Conservation (phyloP, 1,140 invertebrate genomes). For the Contarinia nasturtii region DNA sequence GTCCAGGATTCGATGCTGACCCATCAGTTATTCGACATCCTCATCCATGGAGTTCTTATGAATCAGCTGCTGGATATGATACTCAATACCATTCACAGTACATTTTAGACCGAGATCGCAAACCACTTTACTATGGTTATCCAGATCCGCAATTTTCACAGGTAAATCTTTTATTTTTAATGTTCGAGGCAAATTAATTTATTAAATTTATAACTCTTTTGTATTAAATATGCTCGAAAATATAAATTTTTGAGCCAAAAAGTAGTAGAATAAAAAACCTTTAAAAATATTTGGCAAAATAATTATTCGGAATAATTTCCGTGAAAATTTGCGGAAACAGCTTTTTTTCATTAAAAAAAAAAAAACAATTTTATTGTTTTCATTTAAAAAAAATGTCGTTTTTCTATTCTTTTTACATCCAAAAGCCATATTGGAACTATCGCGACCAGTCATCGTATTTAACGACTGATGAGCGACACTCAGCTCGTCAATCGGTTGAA, state of each 20-base stretch:
- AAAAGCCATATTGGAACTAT: slow-evolving; percentile 21
- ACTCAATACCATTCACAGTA: slow-evolving; percentile 19
- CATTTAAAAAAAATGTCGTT: not conserved
- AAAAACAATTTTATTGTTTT: not conserved
- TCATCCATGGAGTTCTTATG: slow-evolving; percentile 21
- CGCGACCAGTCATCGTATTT: slow-evolving; percentile 19
- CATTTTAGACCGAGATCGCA: slow-evolving; percentile 20
- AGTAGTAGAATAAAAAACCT: no score
- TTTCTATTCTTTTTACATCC: slow-evolving; percentile 7
- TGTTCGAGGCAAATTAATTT: no score
- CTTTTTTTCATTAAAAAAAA: not conserved
- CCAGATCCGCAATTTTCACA: slow-evolving; percentile 21
- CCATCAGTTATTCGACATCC: slow-evolving; percentile 21
- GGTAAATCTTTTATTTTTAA: slow-evolving; percentile 13
- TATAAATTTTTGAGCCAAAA: no score
- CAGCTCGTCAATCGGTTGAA: slow-evolving; percentile 20
- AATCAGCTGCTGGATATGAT: slow-evolving; percentile 15
- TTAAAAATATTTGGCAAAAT: no score
- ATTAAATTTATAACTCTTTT: not conserved
- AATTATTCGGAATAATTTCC: not conserved
- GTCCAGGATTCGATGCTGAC: slow-evolving; percentile 21
- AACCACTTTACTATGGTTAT: slow-evolving; percentile 19
- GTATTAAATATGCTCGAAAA: no score
- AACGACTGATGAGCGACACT: slow-evolving; percentile 17
- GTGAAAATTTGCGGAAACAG: not conserved